A percentile compares a stretch with the other conserved stretches of the same genome.
These are phyloP conservation scores for Lacerta viridis DNA, from an alignment of 2,797 vertebrate genomes.

Conservation along the genomic window DNA sequence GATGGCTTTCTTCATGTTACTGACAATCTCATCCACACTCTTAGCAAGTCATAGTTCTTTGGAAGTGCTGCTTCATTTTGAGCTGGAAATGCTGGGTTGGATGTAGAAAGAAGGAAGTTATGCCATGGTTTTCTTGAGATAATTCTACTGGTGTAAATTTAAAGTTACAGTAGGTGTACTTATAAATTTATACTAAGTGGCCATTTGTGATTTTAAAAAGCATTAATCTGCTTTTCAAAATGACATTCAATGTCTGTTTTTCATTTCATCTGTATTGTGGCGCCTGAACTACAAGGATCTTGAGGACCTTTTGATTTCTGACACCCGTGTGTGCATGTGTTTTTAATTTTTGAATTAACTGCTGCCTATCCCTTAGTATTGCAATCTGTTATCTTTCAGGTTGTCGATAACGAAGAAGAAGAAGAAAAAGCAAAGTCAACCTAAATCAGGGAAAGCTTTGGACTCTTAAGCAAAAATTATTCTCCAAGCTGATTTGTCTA, in stretches of 20 bases:
- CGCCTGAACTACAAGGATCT: neutral
- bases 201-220: neutral
- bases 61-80: neutral
- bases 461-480: slow-evolving; percentile 35
- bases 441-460: slow-evolving; percentile 62
- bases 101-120: neutral
- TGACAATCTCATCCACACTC: neutral
- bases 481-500: slow-evolving; percentile 24
- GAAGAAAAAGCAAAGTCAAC: slow-evolving; percentile 79
- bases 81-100: neutral
- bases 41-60: neutral
- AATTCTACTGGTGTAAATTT: neutral
- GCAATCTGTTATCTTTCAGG: slow-evolving; percentile 70
- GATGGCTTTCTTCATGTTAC: too few species aligned
- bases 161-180: neutral
- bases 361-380: neutral
- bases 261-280: neutral
- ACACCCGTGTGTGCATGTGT: too few species aligned
- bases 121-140: neutral
- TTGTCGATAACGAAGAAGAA: slow-evolving; percentile 77
- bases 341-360: slow-evolving; percentile 16
- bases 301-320: neutral
- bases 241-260: neutral
- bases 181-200: neutral
- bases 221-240: neutral